Conservation (phyloP, 2,888 invertebrate species). For the Malthinus flaveolus region DNA sequence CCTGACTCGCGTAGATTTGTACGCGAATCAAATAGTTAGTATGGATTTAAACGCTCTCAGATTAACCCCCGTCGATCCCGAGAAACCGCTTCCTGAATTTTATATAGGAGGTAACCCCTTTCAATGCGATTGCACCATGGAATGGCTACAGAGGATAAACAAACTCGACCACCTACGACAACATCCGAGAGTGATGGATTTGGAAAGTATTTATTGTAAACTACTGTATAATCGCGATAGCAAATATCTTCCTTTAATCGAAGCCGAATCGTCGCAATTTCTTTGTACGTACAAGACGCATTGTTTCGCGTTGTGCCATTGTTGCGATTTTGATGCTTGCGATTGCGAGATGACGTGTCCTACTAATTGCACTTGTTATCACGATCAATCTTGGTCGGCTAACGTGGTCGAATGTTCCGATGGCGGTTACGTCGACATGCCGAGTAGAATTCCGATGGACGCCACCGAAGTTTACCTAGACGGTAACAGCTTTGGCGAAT, state of each 20-base stretch:
- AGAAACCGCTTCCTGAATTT: slow-evolving; percentile 81
- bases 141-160: slow-evolving; percentile 92
- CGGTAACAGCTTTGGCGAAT: slow-evolving; percentile 85
- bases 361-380: slow-evolving; percentile 90
- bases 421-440: slow-evolving; percentile 79
- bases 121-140: slow-evolving; percentile 93
- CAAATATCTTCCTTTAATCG: slow-evolving; percentile 81
- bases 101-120: slow-evolving; percentile 94
- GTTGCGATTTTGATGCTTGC: slow-evolving; percentile 96
- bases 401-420: slow-evolving; percentile 91
- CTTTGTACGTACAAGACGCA: slow-evolving; percentile 90
- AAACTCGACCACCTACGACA: slow-evolving; percentile 79
- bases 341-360: slow-evolving; percentile 98
- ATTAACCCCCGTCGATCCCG: slow-evolving; percentile 77
- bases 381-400: slow-evolving; percentile 90
- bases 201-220: slow-evolving; percentile 88
- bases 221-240: slow-evolving; percentile 82
- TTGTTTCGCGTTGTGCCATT: slow-evolving; percentile 92
- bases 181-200: slow-evolving; percentile 88
- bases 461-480: slow-evolving; percentile 93
- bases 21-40: slow-evolving; percentile 88
- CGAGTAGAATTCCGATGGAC: slow-evolving; percentile 90
- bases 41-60: slow-evolving; percentile 88
- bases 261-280: slow-evolving; percentile 87
- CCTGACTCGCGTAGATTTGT: slow-evolving; percentile 87